These are phyloP conservation scores for Tubiluchus corallicola DNA, from an alignment of 2,888 invertebrate genomes.

Conservation along the genomic window DNA sequence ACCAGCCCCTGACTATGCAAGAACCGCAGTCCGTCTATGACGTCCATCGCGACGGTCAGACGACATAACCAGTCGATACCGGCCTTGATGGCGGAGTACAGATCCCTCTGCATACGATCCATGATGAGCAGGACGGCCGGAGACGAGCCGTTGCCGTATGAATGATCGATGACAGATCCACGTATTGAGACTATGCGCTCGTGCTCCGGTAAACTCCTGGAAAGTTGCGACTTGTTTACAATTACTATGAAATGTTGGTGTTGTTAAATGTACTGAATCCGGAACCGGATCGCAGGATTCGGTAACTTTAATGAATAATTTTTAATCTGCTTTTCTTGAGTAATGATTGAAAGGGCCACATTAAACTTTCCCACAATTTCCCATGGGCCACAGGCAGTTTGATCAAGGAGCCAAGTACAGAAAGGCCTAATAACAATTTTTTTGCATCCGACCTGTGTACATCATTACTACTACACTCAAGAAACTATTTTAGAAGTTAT, in stretches of 20 bases:
- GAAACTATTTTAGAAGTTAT: too few species aligned
- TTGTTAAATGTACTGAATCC: background rate
- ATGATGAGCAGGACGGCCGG: conserved; percentile 63
- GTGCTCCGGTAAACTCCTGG: conserved; percentile 58
- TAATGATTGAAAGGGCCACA: too few species aligned
- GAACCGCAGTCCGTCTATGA: conserved; percentile 67
- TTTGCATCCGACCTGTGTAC: too few species aligned
- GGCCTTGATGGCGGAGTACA: conserved; percentile 52
- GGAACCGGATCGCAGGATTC: background rate
- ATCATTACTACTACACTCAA: too few species aligned
- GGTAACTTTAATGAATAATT: background rate
- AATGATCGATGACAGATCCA: conserved; percentile 47
- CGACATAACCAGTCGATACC: conserved; percentile 40
- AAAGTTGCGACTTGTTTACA: conserved; percentile 12
- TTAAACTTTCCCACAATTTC: too few species aligned
- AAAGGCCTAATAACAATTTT: too few species aligned
- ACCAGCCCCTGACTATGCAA: conserved; percentile 71
- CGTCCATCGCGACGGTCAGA: conserved; percentile 47
- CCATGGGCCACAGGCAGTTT: too few species aligned
- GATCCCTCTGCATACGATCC: conserved; percentile 48
- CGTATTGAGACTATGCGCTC: conserved; percentile 39
- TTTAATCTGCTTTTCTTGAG: too few species aligned
- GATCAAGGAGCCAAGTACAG: too few species aligned
- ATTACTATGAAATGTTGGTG: conserved; percentile 5
- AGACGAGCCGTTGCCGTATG: conserved; percentile 41